Evolutionary conservation across 2,888 invertebrate species (phyloP).

Genomic region (Pseudococcus viburni): DNA sequence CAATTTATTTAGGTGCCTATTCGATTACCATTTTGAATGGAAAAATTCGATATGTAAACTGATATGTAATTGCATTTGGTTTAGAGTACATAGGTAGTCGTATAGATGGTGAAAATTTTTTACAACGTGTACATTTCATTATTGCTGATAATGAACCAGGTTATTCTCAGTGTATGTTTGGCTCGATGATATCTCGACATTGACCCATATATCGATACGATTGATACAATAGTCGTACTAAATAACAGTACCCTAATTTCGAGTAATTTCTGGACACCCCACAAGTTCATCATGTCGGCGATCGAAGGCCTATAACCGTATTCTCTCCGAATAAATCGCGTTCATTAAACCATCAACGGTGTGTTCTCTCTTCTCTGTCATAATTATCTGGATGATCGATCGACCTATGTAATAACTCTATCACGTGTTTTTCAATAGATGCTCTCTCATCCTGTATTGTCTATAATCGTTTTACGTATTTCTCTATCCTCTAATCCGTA

Average conservation of each 20-base stretch:
- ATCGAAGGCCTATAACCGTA: constrained; percentile 46
- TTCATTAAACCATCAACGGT: not conserved
- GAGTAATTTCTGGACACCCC: constrained; percentile 51
- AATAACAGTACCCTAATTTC: constrained; percentile 65
- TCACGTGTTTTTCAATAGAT: not conserved
- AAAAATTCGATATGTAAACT: not conserved
- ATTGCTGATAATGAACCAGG: constrained; percentile 57
- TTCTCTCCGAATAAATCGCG: not conserved
- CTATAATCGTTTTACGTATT: not conserved
- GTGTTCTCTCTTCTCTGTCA: not conserved
- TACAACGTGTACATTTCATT: constrained; percentile 52
- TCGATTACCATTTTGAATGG: not conserved
- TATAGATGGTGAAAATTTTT: constrained; percentile 4
- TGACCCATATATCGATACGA: constrained; percentile 55
- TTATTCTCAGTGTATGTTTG: constrained; percentile 41
- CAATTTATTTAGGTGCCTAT: not conserved
- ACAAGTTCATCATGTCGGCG: constrained; percentile 59
- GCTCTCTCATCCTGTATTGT: constrained; percentile 35
- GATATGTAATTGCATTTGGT: not conserved
- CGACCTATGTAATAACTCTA: not conserved
- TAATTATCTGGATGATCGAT: not conserved
- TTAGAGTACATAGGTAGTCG: not conserved
- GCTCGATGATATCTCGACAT: constrained; percentile 63
- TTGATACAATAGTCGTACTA: constrained; percentile 49
- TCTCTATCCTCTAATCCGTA: not conserved